phyloP scores from a whole-genome alignment of 1,140 invertebrate species.

The Triops longicaudatus region DNA sequence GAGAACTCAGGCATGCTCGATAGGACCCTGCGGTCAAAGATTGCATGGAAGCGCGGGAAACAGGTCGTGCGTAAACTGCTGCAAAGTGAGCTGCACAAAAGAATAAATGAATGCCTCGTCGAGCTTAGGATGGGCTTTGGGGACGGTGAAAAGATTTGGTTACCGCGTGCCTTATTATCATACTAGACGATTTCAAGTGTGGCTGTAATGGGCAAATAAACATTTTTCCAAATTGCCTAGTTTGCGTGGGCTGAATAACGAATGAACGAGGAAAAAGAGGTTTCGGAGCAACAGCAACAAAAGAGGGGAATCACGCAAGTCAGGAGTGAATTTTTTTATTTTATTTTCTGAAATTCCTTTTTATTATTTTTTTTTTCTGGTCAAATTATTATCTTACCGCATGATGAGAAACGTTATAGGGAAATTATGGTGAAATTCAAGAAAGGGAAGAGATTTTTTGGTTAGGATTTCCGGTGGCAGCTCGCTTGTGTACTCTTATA shows the following conservation, averaged over 20 bases:
- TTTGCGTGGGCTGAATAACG: background rate
- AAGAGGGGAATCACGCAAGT: background rate
- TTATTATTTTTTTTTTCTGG: background rate
- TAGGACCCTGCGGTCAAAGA: conserved; percentile 8
- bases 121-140: background rate
- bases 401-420: background rate
- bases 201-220: background rate
- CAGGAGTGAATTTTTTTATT: background rate
- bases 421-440: background rate
- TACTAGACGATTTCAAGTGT: background rate
- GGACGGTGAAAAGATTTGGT: background rate
- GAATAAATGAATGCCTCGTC: background rate
- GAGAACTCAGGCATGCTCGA: background rate
- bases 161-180: conserved; percentile 3
- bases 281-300: background rate
- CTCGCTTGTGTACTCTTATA: background rate
- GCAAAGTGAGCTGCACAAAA: background rate
- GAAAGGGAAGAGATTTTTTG: background rate
- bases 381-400: background rate
- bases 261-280: background rate
- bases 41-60: conserved; percentile 3
- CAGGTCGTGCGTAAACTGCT: background rate
- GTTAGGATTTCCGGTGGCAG: background rate
- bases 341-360: background rate
- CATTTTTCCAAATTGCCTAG: background rate